These are phyloP conservation scores for Arbacia lixula DNA, from an alignment of 53 echinoderm and acorn worm genomes.

Conservation along the genomic window DNA sequence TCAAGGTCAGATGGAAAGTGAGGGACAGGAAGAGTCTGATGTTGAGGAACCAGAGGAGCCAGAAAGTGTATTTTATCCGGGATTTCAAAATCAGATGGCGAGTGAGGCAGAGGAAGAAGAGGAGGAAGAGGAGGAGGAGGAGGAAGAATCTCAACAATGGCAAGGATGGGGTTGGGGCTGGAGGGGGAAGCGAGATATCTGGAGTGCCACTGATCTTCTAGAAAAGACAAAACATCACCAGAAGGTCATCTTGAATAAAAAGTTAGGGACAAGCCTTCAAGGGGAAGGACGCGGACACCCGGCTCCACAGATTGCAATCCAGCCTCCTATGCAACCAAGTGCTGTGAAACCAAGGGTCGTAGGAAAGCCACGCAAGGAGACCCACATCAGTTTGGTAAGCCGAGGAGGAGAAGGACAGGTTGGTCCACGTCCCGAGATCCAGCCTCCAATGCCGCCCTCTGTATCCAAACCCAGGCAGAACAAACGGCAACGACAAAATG, in stretches of 20 bases:
- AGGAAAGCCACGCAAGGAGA: no score
- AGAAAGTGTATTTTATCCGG: no score
- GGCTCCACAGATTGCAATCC: neutral
- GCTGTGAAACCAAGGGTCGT: no score
- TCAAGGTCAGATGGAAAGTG: slow-evolving; percentile 12
- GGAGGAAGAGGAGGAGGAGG: neutral
- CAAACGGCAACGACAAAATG: neutral
- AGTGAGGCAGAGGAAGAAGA: neutral
- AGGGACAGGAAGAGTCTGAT: slow-evolving; percentile 2
- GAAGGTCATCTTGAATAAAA: neutral
- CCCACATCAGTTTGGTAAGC: no score
- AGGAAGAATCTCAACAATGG: neutral
- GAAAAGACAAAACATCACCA: neutral
- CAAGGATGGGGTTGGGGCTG: no score
- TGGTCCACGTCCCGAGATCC: no score
- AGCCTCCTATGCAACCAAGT: no score
- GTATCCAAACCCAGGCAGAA: no score
- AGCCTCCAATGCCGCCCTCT: no score
- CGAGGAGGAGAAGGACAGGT: no score
- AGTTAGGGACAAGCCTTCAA: neutral
- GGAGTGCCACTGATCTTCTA: neutral
- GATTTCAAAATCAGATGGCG: neutral
- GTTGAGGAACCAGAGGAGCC: no score
- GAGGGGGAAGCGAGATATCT: slow-evolving; percentile 16
- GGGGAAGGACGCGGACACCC: neutral